Percentiles rank a stretch among this genome's conserved stretches.
These are phyloP conservation scores for Crotalus helleri DNA, from an alignment of 2,113 vertebrate species.

Conservation along the genomic window DNA sequence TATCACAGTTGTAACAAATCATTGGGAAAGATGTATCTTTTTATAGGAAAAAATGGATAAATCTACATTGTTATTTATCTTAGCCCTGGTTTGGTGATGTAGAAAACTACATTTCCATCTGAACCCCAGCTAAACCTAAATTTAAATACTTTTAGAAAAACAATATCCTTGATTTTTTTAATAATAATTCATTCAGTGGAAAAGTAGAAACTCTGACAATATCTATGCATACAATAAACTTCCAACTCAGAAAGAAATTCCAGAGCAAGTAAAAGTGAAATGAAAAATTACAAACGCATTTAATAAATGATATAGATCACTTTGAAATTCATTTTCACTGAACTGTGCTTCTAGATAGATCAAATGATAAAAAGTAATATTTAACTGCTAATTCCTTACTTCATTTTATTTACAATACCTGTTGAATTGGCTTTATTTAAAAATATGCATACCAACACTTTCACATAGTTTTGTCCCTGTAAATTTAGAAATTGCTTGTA, in stretches of 20 bases:
- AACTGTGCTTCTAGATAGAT: background rate
- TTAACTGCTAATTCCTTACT: background rate
- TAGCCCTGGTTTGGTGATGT: background rate
- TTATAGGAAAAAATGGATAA: background rate
- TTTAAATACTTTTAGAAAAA: background rate
- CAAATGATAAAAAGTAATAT: background rate
- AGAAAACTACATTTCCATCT: background rate
- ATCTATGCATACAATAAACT: background rate
- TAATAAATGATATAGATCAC: background rate
- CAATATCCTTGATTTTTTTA: background rate
- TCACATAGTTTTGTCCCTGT: background rate
- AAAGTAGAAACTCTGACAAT: background rate
- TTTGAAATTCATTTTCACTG: background rate
- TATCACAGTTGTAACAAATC: background rate
- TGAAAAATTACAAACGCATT: background rate
- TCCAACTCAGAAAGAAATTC: background rate
- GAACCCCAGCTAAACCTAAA: background rate
- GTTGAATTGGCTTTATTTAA: background rate
- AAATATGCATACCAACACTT: background rate
- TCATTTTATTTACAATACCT: background rate
- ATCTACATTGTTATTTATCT: background rate
- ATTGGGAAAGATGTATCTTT: background rate
- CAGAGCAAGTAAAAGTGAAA: background rate
- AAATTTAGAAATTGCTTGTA: background rate
- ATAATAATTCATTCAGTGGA: background rate